Evolutionary conservation across 2,888 invertebrate species (phyloP), one percentile per base, ranked within the genome.

Genomic region (Tetragonisca angustula): DNA sequence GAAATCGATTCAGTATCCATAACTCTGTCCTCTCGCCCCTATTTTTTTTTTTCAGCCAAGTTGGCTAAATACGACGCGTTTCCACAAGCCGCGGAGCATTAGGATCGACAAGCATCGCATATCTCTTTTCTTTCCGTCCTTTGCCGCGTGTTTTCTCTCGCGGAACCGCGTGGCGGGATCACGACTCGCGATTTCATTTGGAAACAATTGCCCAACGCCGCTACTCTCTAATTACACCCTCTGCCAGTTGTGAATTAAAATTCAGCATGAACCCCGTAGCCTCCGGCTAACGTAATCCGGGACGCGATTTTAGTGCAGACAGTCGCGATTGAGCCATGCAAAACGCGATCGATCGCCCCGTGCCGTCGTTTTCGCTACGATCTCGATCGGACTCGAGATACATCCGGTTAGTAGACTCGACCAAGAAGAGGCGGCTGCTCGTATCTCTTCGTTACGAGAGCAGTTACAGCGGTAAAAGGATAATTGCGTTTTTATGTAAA

Each of bases 141-240:
- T 27, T 52, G n/a, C 27, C 24, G 19, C 65, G 27, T 43, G 43
- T 75, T 71, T 78, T 82, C 76, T 77, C 84, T 72, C 77, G 62
- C 71, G 71, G 71, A 76, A 68, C 74, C 71, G 36, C 4, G 68
- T 24, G 64, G 43, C 27, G 32, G n/a, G 75, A 70, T 78, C 75
- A 74, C 76, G 36, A 24, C 4, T 52, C 68, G 81, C 65, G 85
- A 89, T 91, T 92, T 90, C 88, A 91, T 91, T 91, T 82, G 82
- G 87, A 90, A 43, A 43, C 0, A 83, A 88, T 89, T 86, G 88
- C 88, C 85, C 79, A 87, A 87, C 85, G 72, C 64, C 68, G 70
- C 81, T 76, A 52, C 89, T 89, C 84, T 90, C 88, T 92, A 92
- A 92, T 92, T 91, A 90, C 89, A 90, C 87, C 86, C 89, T 87